Percentiles rank a stretch among this genome's conserved stretches.
phyloP scores from a whole-genome alignment of 2,113 vertebrate genomes.

The Penelope pileata region DNA sequence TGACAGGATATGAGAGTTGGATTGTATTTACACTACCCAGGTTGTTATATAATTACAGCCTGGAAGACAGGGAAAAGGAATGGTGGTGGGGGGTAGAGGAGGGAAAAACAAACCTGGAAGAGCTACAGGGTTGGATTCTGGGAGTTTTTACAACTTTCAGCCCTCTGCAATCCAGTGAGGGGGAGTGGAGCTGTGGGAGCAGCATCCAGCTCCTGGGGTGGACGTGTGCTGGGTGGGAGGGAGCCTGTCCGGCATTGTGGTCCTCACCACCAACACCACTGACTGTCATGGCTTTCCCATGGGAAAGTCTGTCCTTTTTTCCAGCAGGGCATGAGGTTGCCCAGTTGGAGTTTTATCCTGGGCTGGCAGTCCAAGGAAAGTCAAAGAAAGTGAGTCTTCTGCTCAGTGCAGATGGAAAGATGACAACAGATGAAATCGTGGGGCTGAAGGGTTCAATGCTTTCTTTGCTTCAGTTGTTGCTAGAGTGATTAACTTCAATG shows the following conservation, averaged over 20 bases:
- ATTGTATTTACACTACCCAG: not conserved
- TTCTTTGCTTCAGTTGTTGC: constrained; percentile 15
- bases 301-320: not conserved
- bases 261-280: not conserved
- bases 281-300: not conserved
- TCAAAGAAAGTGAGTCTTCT: not conserved
- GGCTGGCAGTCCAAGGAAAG: not conserved
- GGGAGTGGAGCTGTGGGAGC: not conserved
- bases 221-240: rapidly evolving
- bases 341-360: not conserved
- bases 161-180: not conserved
- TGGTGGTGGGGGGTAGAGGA: not conserved
- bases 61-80: not conserved
- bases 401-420: not conserved
- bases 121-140: not conserved
- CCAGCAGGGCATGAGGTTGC: rapidly evolving
- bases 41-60: not conserved
- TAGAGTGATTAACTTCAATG: not conserved
- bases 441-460: not conserved
- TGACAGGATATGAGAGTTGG: not conserved
- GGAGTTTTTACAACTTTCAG: not conserved
- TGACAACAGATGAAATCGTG: not conserved
- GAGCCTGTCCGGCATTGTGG: rapidly evolving
- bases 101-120: not conserved
- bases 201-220: not conserved